phyloP scores from a whole-genome alignment of 2,797 vertebrate species.

The Ctenochaetus hawaiiensis region DNA sequence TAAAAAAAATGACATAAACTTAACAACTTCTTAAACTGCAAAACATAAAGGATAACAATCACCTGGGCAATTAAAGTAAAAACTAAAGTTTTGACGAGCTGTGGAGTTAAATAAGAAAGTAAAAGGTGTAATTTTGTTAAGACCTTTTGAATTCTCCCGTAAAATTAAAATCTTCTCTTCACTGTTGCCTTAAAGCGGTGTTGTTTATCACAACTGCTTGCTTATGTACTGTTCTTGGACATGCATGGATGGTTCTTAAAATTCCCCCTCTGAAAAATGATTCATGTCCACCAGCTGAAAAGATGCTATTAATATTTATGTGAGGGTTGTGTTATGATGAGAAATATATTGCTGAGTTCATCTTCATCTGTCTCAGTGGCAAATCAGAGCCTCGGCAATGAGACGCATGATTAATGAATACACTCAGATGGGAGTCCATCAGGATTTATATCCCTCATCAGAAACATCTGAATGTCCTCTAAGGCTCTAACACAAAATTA shows the following conservation, averaged over 20 bases:
- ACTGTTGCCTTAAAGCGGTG: constrained; percentile 72
- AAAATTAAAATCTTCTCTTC: constrained; percentile 55
- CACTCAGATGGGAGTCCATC: constrained; percentile 75
- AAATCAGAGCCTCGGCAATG: constrained; percentile 83
- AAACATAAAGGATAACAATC: constrained; percentile 13
- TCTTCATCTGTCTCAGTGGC: constrained; percentile 85
- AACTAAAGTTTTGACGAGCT: constrained; percentile 34
- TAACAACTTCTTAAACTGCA: constrained; percentile 16
- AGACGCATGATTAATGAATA: constrained; percentile 82
- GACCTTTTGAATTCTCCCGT: constrained; percentile 44
- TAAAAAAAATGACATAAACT: constrained; percentile 2
- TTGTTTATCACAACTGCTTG: constrained; percentile 83
- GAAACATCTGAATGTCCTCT: constrained; percentile 77
- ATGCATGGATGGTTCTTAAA: constrained; percentile 81
- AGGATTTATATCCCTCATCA: constrained; percentile 83
- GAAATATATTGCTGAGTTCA: constrained; percentile 87
- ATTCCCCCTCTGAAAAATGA: constrained; percentile 84
- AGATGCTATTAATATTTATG: constrained; percentile 88
- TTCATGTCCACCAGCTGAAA: constrained; percentile 87
- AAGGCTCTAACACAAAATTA: constrained; percentile 61
- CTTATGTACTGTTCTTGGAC: constrained; percentile 80
- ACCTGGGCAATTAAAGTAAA: constrained; percentile 43
- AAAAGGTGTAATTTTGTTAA: constrained; percentile 41
- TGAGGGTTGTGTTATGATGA: constrained; percentile 86
- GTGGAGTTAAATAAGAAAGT: constrained; percentile 25